Evolutionary conservation across 2,888 invertebrate species (phyloP).

Genomic region (Drosophila formosana): DNA sequence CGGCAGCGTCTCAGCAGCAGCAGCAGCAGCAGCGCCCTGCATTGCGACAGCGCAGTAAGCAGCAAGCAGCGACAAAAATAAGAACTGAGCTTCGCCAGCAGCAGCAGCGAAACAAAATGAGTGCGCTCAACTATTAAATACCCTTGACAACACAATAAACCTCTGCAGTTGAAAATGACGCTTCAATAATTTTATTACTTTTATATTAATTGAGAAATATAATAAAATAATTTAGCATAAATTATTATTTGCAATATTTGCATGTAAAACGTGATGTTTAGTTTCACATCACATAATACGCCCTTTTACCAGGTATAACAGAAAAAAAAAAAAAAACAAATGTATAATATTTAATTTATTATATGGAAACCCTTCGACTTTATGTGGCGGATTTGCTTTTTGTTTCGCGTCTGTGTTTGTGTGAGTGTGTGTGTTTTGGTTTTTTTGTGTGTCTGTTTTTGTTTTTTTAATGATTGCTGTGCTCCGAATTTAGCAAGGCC

Average conservation of each 20-base stretch:
- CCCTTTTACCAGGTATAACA: background rate
- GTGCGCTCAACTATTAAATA: background rate
- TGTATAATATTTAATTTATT: constrained; percentile 50
- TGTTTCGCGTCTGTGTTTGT: constrained; percentile 10
- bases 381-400: constrained; percentile 49
- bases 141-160: background rate
- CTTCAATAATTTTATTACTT: no score
- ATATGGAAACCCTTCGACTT: constrained; percentile 61
- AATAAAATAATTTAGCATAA: no score
- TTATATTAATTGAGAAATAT: no score
- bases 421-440: constrained; percentile 34
- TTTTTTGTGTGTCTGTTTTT: constrained; percentile 38
- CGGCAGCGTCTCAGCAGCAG: constrained; percentile 7
- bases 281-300: background rate
- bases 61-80: constrained; percentile 10
- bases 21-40: constrained; percentile 16
- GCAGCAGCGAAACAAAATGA: constrained; percentile 7
- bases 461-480: constrained; percentile 67
- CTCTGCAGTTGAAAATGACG: no score
- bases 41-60: constrained; percentile 48
- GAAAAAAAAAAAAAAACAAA: constrained; percentile 12
- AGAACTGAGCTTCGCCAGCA: constrained; percentile 2
- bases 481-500: constrained; percentile 80
- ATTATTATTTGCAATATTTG: no score
- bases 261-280: no score